These are phyloP conservation scores for Carollia perspicillata DNA, from an alignment of 2,113 vertebrate genomes.

Conservation along the genomic window DNA sequence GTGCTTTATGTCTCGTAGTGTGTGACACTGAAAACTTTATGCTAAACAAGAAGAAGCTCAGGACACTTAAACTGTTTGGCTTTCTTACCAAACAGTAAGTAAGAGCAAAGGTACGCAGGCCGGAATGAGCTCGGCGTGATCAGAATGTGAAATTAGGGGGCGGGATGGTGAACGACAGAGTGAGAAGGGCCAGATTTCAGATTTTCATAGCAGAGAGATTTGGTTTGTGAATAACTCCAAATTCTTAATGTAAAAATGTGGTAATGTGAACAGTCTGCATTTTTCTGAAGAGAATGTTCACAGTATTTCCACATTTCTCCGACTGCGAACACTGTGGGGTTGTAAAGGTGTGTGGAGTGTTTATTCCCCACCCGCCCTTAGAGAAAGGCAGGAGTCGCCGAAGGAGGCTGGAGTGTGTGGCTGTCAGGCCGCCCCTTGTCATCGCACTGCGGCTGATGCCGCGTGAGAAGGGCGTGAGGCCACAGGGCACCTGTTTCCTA, in stretches of 20 bases:
- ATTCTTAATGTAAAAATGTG: background rate
- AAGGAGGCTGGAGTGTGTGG: background rate
- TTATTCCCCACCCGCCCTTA: background rate
- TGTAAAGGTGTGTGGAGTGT: background rate
- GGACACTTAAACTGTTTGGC: background rate
- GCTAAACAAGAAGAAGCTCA: background rate
- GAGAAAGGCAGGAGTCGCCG: background rate
- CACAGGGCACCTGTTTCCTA: background rate
- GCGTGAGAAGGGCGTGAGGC: background rate
- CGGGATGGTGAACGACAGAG: background rate
- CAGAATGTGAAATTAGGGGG: background rate
- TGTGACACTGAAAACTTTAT: background rate
- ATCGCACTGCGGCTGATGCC: background rate
- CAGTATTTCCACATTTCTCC: background rate
- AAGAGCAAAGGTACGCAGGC: background rate
- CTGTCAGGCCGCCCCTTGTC: background rate
- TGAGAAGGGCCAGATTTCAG: background rate
- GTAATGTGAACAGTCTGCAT: background rate
- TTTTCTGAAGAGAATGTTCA: background rate
- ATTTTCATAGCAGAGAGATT: background rate
- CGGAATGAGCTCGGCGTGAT: background rate
- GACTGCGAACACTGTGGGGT: background rate
- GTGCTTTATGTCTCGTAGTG: background rate
- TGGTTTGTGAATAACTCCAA: background rate
- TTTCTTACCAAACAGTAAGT: background rate